These are phyloP conservation scores for Cyprinodon variegatus DNA, from an alignment of 2,113 vertebrate species.

Conservation along the genomic window DNA sequence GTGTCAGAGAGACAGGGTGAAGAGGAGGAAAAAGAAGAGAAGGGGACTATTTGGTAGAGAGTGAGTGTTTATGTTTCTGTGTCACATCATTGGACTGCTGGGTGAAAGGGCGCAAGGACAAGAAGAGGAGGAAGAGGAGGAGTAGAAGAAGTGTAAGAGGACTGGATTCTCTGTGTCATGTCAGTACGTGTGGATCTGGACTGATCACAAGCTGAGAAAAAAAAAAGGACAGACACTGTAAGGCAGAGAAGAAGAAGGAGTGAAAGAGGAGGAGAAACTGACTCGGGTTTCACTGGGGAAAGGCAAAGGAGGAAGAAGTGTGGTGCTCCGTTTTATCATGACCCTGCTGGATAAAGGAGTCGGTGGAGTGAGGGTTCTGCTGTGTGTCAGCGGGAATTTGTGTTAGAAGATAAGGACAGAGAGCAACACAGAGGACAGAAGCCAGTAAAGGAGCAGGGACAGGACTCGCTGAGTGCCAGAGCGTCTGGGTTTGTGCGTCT, in stretches of 20 bases:
- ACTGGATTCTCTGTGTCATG: slow-evolving; percentile 72
- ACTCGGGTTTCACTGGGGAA: slow-evolving; percentile 31
- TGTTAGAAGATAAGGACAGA: slow-evolving; percentile 22
- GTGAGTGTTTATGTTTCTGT: slow-evolving; percentile 74
- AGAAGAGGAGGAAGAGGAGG: slow-evolving; percentile 27
- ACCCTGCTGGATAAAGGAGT: slow-evolving; percentile 53
- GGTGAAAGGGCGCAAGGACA: slow-evolving; percentile 59
- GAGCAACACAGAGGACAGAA: slow-evolving; percentile 42
- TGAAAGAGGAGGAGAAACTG: slow-evolving; percentile 31
- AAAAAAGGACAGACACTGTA: slow-evolving; percentile 28
- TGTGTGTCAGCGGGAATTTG: slow-evolving; percentile 58
- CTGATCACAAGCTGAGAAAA: slow-evolving; percentile 64
- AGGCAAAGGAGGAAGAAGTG: slow-evolving; percentile 28
- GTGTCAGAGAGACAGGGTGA: slow-evolving; percentile 62
- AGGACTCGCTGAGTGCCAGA: slow-evolving; percentile 41
- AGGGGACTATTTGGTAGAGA: slow-evolving; percentile 66
- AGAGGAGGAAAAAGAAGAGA: slow-evolving; percentile 54
- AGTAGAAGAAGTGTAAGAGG: slow-evolving; percentile 53
- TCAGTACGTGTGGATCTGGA: slow-evolving; percentile 67
- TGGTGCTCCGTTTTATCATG: slow-evolving; percentile 48
- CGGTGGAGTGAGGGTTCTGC: slow-evolving; percentile 44
- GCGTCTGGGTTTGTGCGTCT: neutral
- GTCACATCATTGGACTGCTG: slow-evolving; percentile 57
- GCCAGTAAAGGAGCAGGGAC: slow-evolving; percentile 50
- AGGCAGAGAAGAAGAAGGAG: slow-evolving; percentile 39